These are phyloP conservation scores for Siniperca obscura DNA, from an alignment of 2,797 vertebrate genomes.

Conservation along the genomic window DNA sequence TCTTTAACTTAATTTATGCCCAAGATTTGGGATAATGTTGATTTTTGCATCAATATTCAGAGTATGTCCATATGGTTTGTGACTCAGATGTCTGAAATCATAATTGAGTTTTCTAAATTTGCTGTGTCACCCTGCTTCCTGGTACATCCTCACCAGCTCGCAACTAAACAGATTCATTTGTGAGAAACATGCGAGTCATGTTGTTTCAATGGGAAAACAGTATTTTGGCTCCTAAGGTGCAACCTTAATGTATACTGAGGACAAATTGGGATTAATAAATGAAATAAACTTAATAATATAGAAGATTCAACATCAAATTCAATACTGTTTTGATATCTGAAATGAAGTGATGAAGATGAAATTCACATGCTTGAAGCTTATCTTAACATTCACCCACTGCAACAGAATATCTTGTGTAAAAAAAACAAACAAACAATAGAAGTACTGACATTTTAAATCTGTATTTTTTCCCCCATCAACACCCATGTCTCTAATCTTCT, in stretches of 20 bases:
- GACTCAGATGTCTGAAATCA: constrained; percentile 46
- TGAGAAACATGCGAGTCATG: background rate
- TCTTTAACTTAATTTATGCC: background rate
- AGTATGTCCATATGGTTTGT: background rate
- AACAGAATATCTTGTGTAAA: background rate
- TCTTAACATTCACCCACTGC: background rate
- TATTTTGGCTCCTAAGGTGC: background rate
- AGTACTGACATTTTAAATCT: background rate
- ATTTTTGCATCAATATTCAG: constrained; percentile 6
- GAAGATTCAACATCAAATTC: background rate
- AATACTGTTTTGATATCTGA: background rate
- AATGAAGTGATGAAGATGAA: background rate
- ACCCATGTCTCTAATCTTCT: constrained; percentile 37
- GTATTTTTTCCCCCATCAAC: background rate
- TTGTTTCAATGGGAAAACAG: background rate
- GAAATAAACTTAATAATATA: background rate
- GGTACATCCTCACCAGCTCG: constrained; percentile 24
- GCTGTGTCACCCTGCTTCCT: constrained; percentile 76
- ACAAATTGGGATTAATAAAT: background rate
- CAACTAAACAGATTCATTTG: background rate
- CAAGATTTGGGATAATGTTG: background rate
- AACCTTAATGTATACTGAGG: too few relatives aligned
- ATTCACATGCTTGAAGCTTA: background rate
- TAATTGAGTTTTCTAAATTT: constrained; percentile 51
- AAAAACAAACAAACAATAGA: background rate